A percentile compares a stretch with the other conserved stretches of the same genome.
Evolutionary conservation across 1,140 invertebrate species (phyloP).

Genomic region (Rhizoglyphus robini): DNA sequence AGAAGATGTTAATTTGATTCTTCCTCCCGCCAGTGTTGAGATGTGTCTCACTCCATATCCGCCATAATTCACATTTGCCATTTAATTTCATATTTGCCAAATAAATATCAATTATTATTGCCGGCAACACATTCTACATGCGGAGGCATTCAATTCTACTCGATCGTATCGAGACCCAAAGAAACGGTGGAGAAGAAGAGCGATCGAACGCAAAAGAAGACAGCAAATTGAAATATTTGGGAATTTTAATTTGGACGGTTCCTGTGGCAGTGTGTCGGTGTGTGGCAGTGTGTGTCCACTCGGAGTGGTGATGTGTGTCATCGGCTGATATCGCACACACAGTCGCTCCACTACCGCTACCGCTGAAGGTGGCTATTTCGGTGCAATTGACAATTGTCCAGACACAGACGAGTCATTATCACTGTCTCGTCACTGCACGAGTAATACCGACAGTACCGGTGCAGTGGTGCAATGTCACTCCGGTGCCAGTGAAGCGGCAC

Average conservation of each 20-base stretch:
- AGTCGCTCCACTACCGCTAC: not conserved
- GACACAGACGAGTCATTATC: not conserved
- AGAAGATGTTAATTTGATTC: constrained; percentile 3
- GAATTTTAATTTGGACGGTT: constrained; percentile 6
- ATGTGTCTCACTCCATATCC: not conserved
- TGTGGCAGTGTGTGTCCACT: not conserved
- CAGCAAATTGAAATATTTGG: constrained; percentile 8
- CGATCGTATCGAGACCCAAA: too few relatives aligned
- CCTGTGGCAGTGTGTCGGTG: not conserved
- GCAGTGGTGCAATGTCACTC: too few relatives aligned
- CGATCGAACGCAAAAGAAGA: too few relatives aligned
- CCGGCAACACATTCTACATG: not conserved
- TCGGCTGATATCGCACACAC: not conserved
- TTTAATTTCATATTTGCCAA: constrained; percentile 5
- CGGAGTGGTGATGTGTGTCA: not conserved
- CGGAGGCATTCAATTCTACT: not conserved
- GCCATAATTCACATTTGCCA: not conserved
- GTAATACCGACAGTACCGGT: not conserved
- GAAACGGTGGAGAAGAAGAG: too few relatives aligned
- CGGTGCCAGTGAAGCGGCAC: not conserved
- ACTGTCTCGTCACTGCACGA: not conserved
- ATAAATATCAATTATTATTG: constrained; percentile 8
- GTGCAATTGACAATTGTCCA: not conserved
- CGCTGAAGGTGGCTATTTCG: not conserved
- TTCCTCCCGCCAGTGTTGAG: not conserved